Evolutionary conservation across 2,113 vertebrate species (phyloP), one percentile per base, ranked within the genome.

Genomic region (Turnix velox): DNA sequence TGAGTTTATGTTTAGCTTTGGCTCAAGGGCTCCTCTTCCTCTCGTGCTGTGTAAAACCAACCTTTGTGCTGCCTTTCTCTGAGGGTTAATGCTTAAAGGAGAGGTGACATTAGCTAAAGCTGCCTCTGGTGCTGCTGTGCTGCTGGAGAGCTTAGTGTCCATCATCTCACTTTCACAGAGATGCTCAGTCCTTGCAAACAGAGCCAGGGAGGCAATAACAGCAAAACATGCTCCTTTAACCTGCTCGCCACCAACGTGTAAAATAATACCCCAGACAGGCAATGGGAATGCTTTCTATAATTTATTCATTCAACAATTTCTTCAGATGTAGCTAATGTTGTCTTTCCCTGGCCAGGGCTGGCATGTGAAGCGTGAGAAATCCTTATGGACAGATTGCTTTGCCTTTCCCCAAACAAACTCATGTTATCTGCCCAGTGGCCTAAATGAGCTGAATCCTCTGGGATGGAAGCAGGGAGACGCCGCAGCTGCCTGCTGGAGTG

Each of bases 301-400:
- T 96, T 97, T 97, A 97, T 97, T 96, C 90, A 97, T 96, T 93
- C 94, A 93, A 24, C 88, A 84, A 58, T 95, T 86, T 69, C 92
- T 96, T 89, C 45, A 45, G 90, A 45, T 96, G 94, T 94, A 94
- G 92, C 74, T 95, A 96, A 97, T 95, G 94, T 88, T 94, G 89
- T 88, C 86, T 95, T 91, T 96, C 94, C 92, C 92, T 80, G 92
- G 75, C 92, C 62, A 8, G 75, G 91, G 88, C 90, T 88, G 92
- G 84, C 88, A 67, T 14, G 7, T 49, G 89, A 92, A 95, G 97
- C 96, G 25, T 96, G 93, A 97, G 94, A 84, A 97, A 97, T 96
- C 94, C 91, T 96, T 86, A 81, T 84, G 93, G 96, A 97, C 96
- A 97, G 96, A 77, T 94, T 96, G 94, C 94, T 94, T 93, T 96